Evolutionary conservation across 2,888 invertebrate genomes (phyloP), one percentile per base, ranked within the genome.

Genomic region (Iselma pallidipennis): DNA sequence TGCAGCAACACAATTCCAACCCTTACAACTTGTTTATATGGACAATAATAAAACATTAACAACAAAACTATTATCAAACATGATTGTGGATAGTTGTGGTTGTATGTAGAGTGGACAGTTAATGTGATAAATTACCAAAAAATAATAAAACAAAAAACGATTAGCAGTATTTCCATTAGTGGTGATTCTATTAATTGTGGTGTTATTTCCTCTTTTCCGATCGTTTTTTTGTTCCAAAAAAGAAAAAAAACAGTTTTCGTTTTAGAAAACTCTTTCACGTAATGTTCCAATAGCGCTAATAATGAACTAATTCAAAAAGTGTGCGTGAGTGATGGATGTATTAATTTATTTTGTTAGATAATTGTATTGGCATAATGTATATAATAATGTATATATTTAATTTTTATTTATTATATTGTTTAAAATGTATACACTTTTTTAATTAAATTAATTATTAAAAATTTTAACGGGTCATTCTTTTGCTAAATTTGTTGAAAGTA

Each of bases 11-110:
- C 90, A 90, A 63, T 90, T 93, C 80, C 90, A 91, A 64, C 88
- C 92, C 1, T 82, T 95, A 56, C 90, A 91, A 72, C 82, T 95
- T 45, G 85, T 95, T 9, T 94, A 92, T 78, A 86, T 91, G 82
- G 91, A 92, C 77, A 89, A 90, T 16, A 91, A 91, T 71, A 89
- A 89, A 71, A 90, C 91, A 3, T 87, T 91, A 66, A 90, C 91
- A 49, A 89, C 91, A 72, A 92, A 91, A 76, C 89, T 89, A 1
- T 80, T 95, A 61, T 92, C 94, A 0, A 94, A 95, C 74, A 95
- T 95, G 94, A 90, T 94, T 42, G 93, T 95, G n/a, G 93, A 94
- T 71, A 88, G 91, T 5, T 95, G 95, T 78, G 95, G 94, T 16
- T 95, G 95, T 76, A 91, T 92, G 90, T 93, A 83, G 61, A 51